Evolutionary conservation across 2,113 vertebrate species (phyloP).

Genomic region (Aptenodytes forsteri): DNA sequence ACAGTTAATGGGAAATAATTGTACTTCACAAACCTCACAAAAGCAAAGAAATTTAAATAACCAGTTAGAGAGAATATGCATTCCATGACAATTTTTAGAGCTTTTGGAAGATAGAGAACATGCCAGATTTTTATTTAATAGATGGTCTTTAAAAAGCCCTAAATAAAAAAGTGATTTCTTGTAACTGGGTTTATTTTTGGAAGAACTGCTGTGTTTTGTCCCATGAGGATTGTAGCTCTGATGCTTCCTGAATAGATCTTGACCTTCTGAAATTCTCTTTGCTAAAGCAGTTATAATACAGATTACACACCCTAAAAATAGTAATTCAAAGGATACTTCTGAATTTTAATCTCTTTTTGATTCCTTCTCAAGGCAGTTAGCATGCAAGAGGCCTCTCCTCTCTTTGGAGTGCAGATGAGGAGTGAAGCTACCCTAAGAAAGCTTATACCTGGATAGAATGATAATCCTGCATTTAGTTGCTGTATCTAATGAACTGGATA

Average conservation of each 20-base stretch:
- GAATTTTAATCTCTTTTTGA: constrained; percentile 1
- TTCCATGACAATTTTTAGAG: neutral
- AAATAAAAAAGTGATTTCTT: neutral
- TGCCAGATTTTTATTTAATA: neutral
- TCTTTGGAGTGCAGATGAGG: neutral
- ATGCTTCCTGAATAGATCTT: constrained; percentile 1
- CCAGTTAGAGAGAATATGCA: neutral
- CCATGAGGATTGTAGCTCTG: neutral
- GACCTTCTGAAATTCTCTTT: constrained; percentile 7
- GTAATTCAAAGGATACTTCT: neutral
- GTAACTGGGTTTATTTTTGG: constrained; percentile 20
- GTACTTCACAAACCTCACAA: neutral
- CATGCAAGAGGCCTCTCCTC: neutral
- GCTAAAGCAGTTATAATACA: constrained; percentile 4
- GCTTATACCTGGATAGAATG: neutral
- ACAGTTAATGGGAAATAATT: neutral
- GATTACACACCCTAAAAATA: constrained; percentile 12
- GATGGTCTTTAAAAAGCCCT: neutral
- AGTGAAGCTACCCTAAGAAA: neutral
- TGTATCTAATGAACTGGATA: neutral
- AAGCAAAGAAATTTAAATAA: neutral
- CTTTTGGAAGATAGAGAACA: neutral
- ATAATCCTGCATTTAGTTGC: neutral
- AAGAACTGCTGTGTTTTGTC: neutral
- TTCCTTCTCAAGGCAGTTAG: neutral